These are phyloP conservation scores for Mirza zaza DNA, from an alignment of 2,113 vertebrate genomes.

Conservation along the genomic window DNA sequence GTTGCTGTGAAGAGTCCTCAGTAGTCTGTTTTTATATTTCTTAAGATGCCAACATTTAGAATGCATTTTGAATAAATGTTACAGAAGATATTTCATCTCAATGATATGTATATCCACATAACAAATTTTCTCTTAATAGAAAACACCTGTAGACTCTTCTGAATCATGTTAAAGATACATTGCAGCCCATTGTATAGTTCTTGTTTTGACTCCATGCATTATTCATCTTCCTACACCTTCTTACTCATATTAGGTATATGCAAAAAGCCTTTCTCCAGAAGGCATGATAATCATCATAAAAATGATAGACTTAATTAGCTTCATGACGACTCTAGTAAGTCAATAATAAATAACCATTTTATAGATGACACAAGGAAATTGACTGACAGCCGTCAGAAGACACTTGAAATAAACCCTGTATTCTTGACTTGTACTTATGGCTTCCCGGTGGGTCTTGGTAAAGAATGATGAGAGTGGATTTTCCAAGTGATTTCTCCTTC, in stretches of 20 bases:
- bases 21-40: slow-evolving; percentile 37
- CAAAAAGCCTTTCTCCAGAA: slow-evolving; percentile 48
- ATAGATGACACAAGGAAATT: neutral
- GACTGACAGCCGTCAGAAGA: neutral
- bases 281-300: neutral
- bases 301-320: slow-evolving; percentile 38
- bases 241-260: slow-evolving; percentile 9
- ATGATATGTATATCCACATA: slow-evolving; percentile 15
- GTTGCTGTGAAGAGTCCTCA: neutral
- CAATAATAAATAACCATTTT: slow-evolving; percentile 26
- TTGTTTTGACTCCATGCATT: slow-evolving; percentile 56
- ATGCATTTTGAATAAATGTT: slow-evolving; percentile 56
- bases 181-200: slow-evolving; percentile 43
- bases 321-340: slow-evolving; percentile 2
- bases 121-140: slow-evolving; percentile 54
- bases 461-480: slow-evolving; percentile 1
- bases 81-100: slow-evolving; percentile 39
- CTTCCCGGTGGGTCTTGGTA: neutral
- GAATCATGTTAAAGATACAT: slow-evolving; percentile 32
- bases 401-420: neutral
- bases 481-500: slow-evolving; percentile 25
- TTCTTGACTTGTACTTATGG: slow-evolving; percentile 24
- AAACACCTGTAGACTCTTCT: slow-evolving; percentile 61
- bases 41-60: slow-evolving; percentile 29
- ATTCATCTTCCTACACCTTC: slow-evolving; percentile 50